Evolutionary conservation across 2,797 vertebrate species (phyloP).

Genomic region (Pseudomugil tenellus): DNA sequence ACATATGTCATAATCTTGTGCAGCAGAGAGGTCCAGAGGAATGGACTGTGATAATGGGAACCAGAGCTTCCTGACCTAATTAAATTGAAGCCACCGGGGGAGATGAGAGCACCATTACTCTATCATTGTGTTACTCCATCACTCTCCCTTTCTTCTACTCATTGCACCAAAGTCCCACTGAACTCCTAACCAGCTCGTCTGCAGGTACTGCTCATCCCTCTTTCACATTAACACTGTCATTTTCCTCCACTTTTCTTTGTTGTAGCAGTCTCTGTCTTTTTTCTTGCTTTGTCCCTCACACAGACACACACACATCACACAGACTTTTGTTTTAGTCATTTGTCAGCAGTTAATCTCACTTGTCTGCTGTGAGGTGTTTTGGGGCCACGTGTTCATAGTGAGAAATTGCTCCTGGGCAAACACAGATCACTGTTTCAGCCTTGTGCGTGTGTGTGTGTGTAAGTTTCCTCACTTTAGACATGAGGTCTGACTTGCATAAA

Average conservation of each 20-base stretch:
- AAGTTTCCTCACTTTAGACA: slow-evolving; percentile 42
- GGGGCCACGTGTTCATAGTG: slow-evolving; percentile 64
- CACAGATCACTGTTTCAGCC: slow-evolving; percentile 40
- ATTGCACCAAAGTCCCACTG: not conserved
- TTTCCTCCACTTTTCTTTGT: slow-evolving; percentile 5
- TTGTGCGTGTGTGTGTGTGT: slow-evolving; percentile 27
- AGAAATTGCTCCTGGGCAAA: slow-evolving; percentile 60
- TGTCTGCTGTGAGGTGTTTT: slow-evolving; percentile 68
- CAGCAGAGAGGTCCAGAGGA: slow-evolving; percentile 23
- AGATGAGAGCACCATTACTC: slow-evolving; percentile 48
- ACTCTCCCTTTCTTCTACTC: slow-evolving; percentile 36
- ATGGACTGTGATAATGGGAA: slow-evolving; percentile 53
- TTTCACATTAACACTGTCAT: slow-evolving; percentile 13
- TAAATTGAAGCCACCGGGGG: slow-evolving; percentile 31
- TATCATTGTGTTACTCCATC: slow-evolving; percentile 37
- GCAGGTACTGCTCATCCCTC: slow-evolving; percentile 15
- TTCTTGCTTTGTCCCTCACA: slow-evolving; percentile 5
- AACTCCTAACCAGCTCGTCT: slow-evolving; percentile 4
- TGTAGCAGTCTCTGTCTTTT: not conserved
- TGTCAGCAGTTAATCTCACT: slow-evolving; percentile 63
- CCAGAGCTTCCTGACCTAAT: slow-evolving; percentile 52
- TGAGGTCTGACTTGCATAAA: slow-evolving; percentile 72
- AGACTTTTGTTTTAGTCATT: slow-evolving; percentile 42
- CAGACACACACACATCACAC: slow-evolving; percentile 3
- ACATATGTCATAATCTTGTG: not conserved